Conservation (phyloP, 2,888 invertebrate genomes). For the Leucania comma region DNA sequence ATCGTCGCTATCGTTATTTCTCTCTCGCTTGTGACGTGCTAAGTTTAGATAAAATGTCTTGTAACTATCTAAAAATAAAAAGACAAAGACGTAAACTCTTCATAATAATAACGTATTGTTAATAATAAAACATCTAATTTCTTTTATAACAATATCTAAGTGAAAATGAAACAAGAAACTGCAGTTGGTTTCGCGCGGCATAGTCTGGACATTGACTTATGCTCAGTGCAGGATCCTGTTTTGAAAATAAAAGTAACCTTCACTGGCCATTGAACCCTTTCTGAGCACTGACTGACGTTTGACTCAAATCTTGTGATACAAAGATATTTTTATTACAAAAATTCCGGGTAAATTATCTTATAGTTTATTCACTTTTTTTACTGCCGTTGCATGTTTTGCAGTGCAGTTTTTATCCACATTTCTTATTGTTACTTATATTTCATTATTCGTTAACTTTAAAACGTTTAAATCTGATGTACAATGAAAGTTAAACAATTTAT, state of each 20-base stretch:
- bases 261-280: conserved; percentile 54
- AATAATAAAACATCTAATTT: conserved; percentile 6
- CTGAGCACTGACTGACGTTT: conserved; percentile 23
- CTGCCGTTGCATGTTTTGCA: not conserved
- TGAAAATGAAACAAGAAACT: conserved; percentile 25
- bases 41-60: conserved; percentile 31
- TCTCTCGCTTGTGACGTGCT: conserved; percentile 20
- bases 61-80: conserved; percentile 27
- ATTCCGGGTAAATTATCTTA: not conserved
- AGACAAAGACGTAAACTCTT: conserved; percentile 18
- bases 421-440: not conserved
- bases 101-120: conserved; percentile 15
- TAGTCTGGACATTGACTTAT: conserved; percentile 51
- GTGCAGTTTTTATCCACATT: not conserved
- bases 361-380: not conserved
- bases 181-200: conserved; percentile 15
- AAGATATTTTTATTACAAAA: conserved; percentile 6
- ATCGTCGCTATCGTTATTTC: conserved; percentile 28
- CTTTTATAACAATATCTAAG: not conserved
- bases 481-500: conserved; percentile 23
- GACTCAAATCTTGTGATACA: conserved; percentile 30
- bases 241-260: conserved; percentile 61
- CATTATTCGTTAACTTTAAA: not conserved
- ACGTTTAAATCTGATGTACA: not conserved
- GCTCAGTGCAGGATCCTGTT: conserved; percentile 56